Base-by-base conservation (phyloP, 2,797 vertebrate species). In the Poliocrania exsul region DNA sequence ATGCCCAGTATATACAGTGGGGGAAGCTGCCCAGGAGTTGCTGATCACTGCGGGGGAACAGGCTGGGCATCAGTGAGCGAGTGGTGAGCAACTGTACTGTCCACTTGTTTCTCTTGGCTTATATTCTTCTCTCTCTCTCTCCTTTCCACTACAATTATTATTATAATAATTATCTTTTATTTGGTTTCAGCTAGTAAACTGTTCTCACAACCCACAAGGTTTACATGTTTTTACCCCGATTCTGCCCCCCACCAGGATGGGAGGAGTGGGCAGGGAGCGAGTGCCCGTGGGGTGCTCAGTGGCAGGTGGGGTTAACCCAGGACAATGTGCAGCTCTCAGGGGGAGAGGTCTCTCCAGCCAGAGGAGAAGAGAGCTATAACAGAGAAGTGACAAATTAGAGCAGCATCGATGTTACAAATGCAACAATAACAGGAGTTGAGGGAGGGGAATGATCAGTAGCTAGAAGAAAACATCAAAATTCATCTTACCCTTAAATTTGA, bases 391-490 rank as follows among this genome's bases (percentile, higher is more conserved):
- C 6, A 31, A 89, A 61, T 91, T 35, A 83, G 44, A 66, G 69
- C 25, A 74, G 37, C 37, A 28, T 50, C 65, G 23, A 62, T 5
- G 1, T 47, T 81, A 50, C 14, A 81, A 65, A 50, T 9, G 23
- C 19, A 38, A 40, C 13, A 57, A 5, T 25, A 91, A 57, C 9
- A 38, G 40, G 44, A n/a, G 18, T 17, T 83, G 44, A 77, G 18
- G 51, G 25, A 14, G 24, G 8, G 16, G 23, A 46, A 81, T 25
- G 20, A 89, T 40, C 17, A 58, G 24, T 33, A 86, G 69, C 16
- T 44, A 82, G 38, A 84, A 82, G 37, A 78, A 94, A 84, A 57
- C 74, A 91, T 70, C 49, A 44, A 81, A 87, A 72, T 5, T 24
- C 50, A 0, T 28, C 47, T 35, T 37, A 85, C 2, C 28, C 46